phyloP scores from a whole-genome alignment of 1,140 invertebrate species.

The Leucophenga varia region DNA sequence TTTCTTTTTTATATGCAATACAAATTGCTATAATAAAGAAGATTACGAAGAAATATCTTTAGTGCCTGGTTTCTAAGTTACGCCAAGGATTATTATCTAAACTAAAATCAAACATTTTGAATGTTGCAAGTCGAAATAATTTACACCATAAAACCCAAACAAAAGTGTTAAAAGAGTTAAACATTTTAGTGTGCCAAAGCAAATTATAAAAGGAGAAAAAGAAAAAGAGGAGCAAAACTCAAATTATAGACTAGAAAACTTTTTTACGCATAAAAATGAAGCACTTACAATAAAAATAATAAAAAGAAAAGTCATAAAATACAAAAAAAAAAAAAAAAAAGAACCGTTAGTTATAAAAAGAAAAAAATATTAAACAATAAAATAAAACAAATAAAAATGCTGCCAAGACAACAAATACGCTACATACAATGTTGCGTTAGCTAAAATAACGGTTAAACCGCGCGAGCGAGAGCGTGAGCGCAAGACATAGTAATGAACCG shows the following conservation, averaged over 20 bases:
- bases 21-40: no score
- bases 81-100: no score
- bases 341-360: conserved; percentile 35
- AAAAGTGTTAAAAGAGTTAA: no score
- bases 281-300: background rate
- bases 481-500: background rate
- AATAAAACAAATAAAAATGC: conserved; percentile 11
- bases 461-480: conserved; percentile 1
- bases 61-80: no score
- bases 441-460: conserved; percentile 34
- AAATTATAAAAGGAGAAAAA: background rate
- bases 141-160: no score
- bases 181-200: conserved; percentile 4
- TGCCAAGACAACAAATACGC: conserved; percentile 22
- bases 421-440: conserved; percentile 28
- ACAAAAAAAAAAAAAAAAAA: background rate
- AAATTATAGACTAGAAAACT: conserved; percentile 33
- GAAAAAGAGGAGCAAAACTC: conserved; percentile 25
- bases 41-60: no score
- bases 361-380: conserved; percentile 51
- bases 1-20: no score
- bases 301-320: conserved; percentile 24
- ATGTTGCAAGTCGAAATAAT: no score
- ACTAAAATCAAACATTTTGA: no score
- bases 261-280: conserved; percentile 32